Conservation (phyloP, 2,888 invertebrate genomes). For the Drosophila lacicola region DNA sequence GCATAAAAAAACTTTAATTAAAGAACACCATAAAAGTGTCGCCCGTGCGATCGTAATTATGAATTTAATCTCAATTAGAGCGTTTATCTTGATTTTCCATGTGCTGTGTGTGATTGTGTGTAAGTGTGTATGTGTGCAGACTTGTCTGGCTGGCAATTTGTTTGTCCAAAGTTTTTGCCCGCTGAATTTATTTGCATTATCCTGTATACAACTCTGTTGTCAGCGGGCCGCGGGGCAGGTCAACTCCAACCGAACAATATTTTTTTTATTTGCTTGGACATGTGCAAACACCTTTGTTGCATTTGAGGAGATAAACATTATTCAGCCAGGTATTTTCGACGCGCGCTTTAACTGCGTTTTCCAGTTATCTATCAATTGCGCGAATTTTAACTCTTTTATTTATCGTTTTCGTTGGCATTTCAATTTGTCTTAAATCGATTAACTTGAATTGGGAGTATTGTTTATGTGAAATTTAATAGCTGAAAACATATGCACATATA, state of each 20-base stretch:
- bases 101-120: conserved; percentile 19
- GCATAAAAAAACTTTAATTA: conserved; percentile 79
- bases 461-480: conserved; percentile 30
- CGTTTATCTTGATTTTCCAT: conserved; percentile 78
- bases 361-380: conserved; percentile 63
- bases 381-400: conserved; percentile 17
- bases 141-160: conserved; percentile 63
- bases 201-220: conserved; percentile 44
- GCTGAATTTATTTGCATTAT: conserved; percentile 77
- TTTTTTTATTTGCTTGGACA: conserved; percentile 69
- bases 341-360: conserved; percentile 46
- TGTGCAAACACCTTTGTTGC: conserved; percentile 78
- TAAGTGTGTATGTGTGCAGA: conserved; percentile 25
- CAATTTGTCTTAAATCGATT: conserved; percentile 69
- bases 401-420: conserved; percentile 41
- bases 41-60: conserved; percentile 84
- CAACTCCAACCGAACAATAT: conserved; percentile 29
- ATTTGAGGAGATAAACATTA: conserved; percentile 66
- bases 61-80: conserved; percentile 85
- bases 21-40: conserved; percentile 85
- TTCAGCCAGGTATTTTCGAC: conserved; percentile 37
- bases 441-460: conserved; percentile 38
- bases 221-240: conserved; percentile 22
- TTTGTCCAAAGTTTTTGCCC: conserved; percentile 56
- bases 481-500: background rate